phyloP scores from a whole-genome alignment of 2,888 invertebrate genomes.

The Ennomos quercinarius region DNA sequence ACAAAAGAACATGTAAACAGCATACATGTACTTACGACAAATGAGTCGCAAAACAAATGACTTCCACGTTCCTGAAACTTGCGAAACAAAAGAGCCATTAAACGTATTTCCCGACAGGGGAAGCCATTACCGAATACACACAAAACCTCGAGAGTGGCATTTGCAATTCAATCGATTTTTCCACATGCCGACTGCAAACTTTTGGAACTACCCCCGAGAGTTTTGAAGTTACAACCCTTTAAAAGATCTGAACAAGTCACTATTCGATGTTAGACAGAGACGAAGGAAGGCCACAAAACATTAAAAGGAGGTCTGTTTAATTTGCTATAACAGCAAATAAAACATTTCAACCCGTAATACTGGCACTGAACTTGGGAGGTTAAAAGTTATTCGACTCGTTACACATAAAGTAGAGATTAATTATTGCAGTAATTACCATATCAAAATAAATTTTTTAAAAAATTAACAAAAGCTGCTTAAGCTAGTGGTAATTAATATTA shows the following conservation, averaged over 20 bases:
- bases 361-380: too few species aligned
- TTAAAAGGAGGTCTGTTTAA: background rate
- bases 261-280: constrained; percentile 11
- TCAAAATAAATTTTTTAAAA: too few species aligned
- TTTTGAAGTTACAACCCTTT: constrained; percentile 25
- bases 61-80: constrained; percentile 19
- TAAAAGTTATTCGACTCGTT: too few species aligned
- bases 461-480: too few species aligned
- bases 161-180: constrained; percentile 33
- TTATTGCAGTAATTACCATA: too few species aligned
- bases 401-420: too few species aligned
- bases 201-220: constrained; percentile 18
- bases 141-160: constrained; percentile 34
- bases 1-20: background rate
- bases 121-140: constrained; percentile 25
- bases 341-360: too few species aligned
- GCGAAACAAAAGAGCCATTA: constrained; percentile 29
- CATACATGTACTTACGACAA: constrained; percentile 9
- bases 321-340: too few species aligned
- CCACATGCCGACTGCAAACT: constrained; percentile 15
- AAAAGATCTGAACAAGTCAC: constrained; percentile 21
- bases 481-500: too few species aligned
- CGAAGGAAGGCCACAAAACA: background rate
- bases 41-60: constrained; percentile 18
- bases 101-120: constrained; percentile 20